These are phyloP conservation scores for Drosophila murphyi DNA, from an alignment of 1,140 invertebrate species.

Conservation along the genomic window DNA sequence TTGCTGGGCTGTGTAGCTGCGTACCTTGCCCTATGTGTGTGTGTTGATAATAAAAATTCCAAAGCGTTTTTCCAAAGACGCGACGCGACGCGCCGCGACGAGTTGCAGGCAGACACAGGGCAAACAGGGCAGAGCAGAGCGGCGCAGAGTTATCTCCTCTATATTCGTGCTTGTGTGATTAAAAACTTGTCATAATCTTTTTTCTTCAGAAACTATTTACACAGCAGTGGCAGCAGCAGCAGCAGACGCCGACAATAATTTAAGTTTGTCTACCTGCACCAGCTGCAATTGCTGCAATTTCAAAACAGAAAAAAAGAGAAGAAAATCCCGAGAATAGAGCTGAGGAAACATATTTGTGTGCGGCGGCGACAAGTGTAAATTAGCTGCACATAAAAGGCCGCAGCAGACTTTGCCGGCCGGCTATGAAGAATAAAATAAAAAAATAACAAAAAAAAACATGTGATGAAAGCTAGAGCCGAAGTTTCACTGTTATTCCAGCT, in stretches of 20 bases:
- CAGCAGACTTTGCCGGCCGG: constrained; percentile 23
- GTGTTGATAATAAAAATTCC: constrained; percentile 77
- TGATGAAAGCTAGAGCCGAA: constrained; percentile 36
- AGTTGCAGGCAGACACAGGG: too few species aligned
- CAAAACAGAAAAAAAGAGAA: constrained; percentile 60
- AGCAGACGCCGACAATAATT: constrained; percentile 37
- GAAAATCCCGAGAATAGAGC: constrained; percentile 64
- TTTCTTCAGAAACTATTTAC: constrained; percentile 81
- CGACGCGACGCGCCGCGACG: not conserved
- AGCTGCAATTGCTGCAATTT: constrained; percentile 43
- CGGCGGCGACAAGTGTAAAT: constrained; percentile 68
- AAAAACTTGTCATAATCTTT: constrained; percentile 81
- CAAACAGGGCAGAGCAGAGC: not conserved
- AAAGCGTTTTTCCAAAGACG: constrained; percentile 77
- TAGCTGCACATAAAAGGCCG: constrained; percentile 57
- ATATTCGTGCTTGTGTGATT: constrained; percentile 55
- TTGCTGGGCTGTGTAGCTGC: not conserved
- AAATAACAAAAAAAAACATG: not conserved
- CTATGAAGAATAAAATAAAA: too few species aligned
- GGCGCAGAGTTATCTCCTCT: constrained; percentile 1
- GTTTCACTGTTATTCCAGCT: constrained; percentile 49
- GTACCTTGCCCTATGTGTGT: constrained; percentile 5
- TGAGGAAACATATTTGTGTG: constrained; percentile 57
- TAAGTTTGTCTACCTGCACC: constrained; percentile 51
- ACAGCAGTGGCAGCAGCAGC: constrained; percentile 4